Evolutionary conservation across 2,888 invertebrate genomes (phyloP).

Genomic region (Petrolisthes cinctipes): DNA sequence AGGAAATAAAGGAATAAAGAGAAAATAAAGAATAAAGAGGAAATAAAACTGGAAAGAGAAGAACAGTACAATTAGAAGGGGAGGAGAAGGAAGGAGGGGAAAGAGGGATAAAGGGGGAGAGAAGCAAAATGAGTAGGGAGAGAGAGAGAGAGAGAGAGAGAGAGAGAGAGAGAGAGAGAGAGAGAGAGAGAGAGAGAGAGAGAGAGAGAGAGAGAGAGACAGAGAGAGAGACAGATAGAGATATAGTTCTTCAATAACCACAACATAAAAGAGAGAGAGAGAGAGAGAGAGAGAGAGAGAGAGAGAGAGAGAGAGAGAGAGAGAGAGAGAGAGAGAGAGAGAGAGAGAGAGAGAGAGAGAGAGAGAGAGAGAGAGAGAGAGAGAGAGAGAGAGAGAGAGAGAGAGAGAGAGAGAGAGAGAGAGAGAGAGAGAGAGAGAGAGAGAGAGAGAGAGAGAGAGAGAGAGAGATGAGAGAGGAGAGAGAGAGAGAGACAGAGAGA

Average conservation of each 20-base stretch:
- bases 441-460: conserved; percentile 20
- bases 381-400: not conserved
- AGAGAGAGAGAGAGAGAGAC: conserved; percentile 3
- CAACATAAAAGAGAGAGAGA: not conserved
- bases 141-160: not conserved
- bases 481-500: not conserved
- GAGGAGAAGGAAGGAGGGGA: not conserved
- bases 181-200: not conserved
- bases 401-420: conserved; percentile 10
- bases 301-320: not conserved
- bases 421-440: conserved; percentile 12
- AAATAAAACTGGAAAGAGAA: not conserved
- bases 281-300: conserved; percentile 5
- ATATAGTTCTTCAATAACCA: not conserved
- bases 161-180: not conserved
- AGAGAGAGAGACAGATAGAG: not conserved
- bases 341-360: not conserved
- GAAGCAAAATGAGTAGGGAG: not conserved
- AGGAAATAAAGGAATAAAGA: not conserved
- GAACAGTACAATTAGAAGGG: not conserved
- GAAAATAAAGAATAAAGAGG: too few relatives aligned
- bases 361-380: not conserved
- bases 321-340: not conserved
- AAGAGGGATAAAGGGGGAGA: not conserved
- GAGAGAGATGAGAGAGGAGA: not conserved